Conservation (phyloP, 1,140 invertebrate genomes). For the Hirudo medicinalis region DNA sequence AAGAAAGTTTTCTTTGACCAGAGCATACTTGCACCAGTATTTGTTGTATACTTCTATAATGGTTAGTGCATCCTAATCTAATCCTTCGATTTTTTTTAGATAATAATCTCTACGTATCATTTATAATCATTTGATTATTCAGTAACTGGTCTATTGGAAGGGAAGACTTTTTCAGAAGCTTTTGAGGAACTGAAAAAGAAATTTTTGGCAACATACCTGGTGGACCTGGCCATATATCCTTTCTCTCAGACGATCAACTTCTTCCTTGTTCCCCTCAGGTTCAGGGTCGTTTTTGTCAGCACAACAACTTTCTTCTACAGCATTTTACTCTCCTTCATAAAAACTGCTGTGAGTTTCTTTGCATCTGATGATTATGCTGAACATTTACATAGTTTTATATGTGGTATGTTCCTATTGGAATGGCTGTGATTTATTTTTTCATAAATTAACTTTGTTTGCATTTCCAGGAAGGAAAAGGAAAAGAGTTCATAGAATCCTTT, state of each 20-base stretch:
- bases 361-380: too few relatives aligned
- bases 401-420: too few relatives aligned
- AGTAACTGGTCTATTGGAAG: neutral
- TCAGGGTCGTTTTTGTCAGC: slow-evolving; percentile 8
- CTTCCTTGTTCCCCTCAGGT: neutral
- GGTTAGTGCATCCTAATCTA: neutral
- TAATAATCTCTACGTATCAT: neutral
- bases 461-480: too few relatives aligned
- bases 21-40: neutral
- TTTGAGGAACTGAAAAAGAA: neutral
- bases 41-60: neutral
- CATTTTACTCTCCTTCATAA: neutral
- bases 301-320: slow-evolving; percentile 8
- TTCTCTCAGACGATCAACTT: neutral
- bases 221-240: neutral
- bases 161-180: neutral
- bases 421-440: too few relatives aligned
- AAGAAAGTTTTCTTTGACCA: slow-evolving; percentile 3
- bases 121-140: neutral
- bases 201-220: neutral
- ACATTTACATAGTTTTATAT: too few relatives aligned
- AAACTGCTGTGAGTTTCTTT: neutral
- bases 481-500: too few relatives aligned
- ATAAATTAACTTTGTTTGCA: too few relatives aligned
- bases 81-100: neutral